These are phyloP conservation scores for Muscicapa striata DNA, from an alignment of 2,797 vertebrate genomes.

Conservation along the genomic window DNA sequence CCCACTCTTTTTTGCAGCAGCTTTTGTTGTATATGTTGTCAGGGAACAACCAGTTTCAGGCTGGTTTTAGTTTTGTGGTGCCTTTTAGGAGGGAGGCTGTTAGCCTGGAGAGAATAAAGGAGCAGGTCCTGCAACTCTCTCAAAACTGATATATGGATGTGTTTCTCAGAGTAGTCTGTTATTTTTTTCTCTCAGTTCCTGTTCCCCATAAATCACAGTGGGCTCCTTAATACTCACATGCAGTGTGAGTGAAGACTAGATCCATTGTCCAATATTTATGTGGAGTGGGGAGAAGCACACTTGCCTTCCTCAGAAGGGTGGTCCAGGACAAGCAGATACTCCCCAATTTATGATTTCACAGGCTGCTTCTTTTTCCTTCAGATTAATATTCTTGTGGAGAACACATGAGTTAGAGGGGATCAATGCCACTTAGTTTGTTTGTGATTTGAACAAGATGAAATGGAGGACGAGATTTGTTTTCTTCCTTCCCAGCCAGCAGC, in stretches of 20 bases:
- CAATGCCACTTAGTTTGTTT: background rate
- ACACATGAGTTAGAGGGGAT: background rate
- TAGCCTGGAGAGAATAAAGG: background rate
- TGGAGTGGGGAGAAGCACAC: background rate
- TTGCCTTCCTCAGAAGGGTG: background rate
- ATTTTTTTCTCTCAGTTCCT: background rate
- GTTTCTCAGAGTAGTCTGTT: background rate
- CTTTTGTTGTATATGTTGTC: conserved; percentile 35
- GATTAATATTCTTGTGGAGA: background rate
- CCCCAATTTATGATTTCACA: background rate
- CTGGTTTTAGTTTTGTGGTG: background rate
- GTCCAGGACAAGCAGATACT: background rate
- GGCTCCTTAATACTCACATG: background rate
- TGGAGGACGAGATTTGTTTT: background rate
- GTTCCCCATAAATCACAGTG: background rate
- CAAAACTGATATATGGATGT: background rate
- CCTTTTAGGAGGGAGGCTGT: background rate
- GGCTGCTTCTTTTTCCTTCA: background rate
- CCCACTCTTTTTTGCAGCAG: background rate
- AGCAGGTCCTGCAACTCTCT: background rate
- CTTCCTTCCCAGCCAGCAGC: background rate
- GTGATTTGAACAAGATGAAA: background rate
- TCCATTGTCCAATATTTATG: fast-evolving
- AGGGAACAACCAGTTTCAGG: background rate
- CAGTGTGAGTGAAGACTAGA: background rate